A percentile compares a stretch with the other conserved stretches of the same genome.
Conservation (phyloP, 1,140 invertebrate species). For the Pomacea maculata region DNA sequence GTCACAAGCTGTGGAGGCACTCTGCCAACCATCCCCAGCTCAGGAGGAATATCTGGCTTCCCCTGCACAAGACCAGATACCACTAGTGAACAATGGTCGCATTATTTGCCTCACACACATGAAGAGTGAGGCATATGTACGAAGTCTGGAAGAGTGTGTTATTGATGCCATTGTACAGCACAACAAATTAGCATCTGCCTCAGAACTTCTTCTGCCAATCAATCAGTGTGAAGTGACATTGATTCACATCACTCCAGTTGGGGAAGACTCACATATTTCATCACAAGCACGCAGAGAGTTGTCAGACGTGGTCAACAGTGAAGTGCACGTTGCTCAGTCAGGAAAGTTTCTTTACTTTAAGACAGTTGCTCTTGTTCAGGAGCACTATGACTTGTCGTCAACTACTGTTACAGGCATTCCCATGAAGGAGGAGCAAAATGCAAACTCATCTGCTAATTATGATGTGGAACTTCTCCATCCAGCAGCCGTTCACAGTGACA, state of each 20-base stretch:
- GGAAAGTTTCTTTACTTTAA: conserved; percentile 67
- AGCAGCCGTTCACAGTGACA: conserved; percentile 76
- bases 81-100: conserved; percentile 75
- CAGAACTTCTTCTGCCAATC: conserved; percentile 74
- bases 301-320: conserved; percentile 73
- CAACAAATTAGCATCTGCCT: conserved; percentile 77
- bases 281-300: conserved; percentile 68
- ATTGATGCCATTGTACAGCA: conserved; percentile 79
- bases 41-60: conserved; percentile 71
- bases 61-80: conserved; percentile 69
- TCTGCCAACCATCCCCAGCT: conserved; percentile 82
- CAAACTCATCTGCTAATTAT: conserved; percentile 96
- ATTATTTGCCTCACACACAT: conserved; percentile 90
- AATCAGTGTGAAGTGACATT: conserved; percentile 89
- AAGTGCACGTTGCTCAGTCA: conserved; percentile 78
- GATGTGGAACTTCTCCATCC: conserved; percentile 96
- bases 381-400: conserved; percentile 90
- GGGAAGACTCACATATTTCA: conserved; percentile 77
- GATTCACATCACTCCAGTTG: conserved; percentile 85
- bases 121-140: conserved; percentile 79
- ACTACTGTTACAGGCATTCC: conserved; percentile 98
- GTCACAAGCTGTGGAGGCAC: conserved; percentile 83
- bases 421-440: conserved; percentile 99
- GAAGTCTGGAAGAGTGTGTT: conserved; percentile 86
- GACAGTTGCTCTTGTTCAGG: conserved; percentile 65